Conservation (phyloP, 2,888 invertebrate genomes). For the Linyphia triangularis region DNA sequence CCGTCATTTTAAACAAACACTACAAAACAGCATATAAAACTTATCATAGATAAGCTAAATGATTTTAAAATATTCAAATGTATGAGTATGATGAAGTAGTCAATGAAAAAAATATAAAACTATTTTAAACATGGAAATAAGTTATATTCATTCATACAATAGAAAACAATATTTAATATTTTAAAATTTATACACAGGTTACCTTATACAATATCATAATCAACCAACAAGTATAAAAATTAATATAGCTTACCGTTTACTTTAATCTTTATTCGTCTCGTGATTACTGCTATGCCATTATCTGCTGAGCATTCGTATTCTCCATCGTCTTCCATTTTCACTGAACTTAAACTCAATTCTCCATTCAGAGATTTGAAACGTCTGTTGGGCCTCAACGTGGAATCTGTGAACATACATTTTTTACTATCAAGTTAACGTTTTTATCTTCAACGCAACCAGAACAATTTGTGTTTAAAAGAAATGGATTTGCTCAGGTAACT, state of each 20-base stretch:
- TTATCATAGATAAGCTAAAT: too few species aligned
- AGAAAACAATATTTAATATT: not conserved
- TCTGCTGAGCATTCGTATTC: slow-evolving; percentile 59
- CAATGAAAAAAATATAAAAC: too few species aligned
- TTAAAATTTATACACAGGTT: not conserved
- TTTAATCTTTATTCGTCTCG: not conserved
- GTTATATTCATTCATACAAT: not conserved
- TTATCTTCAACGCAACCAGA: too few species aligned
- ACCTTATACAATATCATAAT: too few species aligned
- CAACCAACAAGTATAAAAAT: too few species aligned
- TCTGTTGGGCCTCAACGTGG: not conserved
- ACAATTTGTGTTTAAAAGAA: too few species aligned
- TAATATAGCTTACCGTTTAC: slow-evolving; percentile 23
- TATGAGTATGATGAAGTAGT: too few species aligned
- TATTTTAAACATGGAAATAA: not conserved
- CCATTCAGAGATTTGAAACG: slow-evolving; percentile 20
- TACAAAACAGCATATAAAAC: too few species aligned
- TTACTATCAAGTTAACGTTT: too few species aligned
- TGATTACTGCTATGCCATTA: slow-evolving; percentile 28
- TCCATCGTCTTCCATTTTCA: slow-evolving; percentile 37
- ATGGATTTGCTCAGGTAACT: too few species aligned
- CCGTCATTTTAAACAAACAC: too few species aligned
- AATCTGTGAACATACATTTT: not conserved
- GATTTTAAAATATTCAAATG: too few species aligned
- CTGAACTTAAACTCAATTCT: not conserved